These are phyloP conservation scores for Spatulosminthurus flaviceps DNA, from an alignment of 2,888 invertebrate species.

Conservation along the genomic window DNA sequence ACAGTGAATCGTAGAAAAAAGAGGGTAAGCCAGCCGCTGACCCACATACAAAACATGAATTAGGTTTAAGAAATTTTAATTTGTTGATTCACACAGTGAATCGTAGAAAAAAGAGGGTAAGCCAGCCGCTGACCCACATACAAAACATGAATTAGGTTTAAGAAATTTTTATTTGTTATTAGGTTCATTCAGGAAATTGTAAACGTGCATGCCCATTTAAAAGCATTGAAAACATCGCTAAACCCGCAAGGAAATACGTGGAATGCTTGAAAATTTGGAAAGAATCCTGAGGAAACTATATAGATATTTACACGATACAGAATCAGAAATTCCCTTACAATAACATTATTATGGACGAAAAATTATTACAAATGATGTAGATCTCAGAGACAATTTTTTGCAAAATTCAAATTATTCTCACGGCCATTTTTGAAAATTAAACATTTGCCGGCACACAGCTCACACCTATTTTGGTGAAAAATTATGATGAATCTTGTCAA, in stretches of 20 bases:
- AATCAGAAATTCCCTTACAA: too few species aligned
- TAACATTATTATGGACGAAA: too few species aligned
- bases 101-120: not conserved
- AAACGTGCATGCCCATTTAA: slow-evolving; percentile 5
- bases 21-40: not conserved
- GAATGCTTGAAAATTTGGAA: slow-evolving; percentile 3
- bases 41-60: not conserved
- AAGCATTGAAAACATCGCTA: slow-evolving; percentile 9
- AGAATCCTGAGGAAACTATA: not conserved
- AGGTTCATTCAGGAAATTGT: not conserved
- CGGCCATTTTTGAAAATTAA: slow-evolving; percentile 16
- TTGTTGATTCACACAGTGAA: not conserved
- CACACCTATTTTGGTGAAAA: not conserved
- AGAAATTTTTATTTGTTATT: not conserved
- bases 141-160: not conserved
- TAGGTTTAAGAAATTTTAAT: not conserved
- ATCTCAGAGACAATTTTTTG: not conserved
- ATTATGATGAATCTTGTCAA: not conserved
- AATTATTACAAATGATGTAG: not conserved
- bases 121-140: not conserved
- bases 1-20: not conserved
- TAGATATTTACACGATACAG: not conserved
- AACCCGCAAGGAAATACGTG: slow-evolving; percentile 18
- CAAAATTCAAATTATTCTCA: not conserved
- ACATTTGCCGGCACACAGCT: slow-evolving; percentile 27